A percentile compares a stretch with the other conserved stretches of the same genome.
phyloP scores from a whole-genome alignment of 2,888 invertebrate species.

The Onchidella celtica region DNA sequence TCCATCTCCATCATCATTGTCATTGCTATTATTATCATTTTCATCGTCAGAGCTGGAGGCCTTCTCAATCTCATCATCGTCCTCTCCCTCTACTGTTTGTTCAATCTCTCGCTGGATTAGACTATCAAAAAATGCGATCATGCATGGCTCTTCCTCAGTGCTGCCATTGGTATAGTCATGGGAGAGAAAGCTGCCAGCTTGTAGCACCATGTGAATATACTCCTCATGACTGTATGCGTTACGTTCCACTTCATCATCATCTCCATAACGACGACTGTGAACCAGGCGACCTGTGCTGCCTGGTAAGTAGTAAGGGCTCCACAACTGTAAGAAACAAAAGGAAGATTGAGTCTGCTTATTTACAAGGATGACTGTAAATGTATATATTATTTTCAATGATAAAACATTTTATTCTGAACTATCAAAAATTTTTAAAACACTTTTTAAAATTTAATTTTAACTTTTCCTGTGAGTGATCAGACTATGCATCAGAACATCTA shows the following conservation, averaged over 20 bases:
- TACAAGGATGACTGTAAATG: too few relatives aligned
- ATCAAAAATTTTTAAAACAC: too few relatives aligned
- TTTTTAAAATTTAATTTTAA: too few relatives aligned
- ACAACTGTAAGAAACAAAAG: slow-evolving; percentile 83
- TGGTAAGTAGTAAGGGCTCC: slow-evolving; percentile 88
- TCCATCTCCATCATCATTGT: slow-evolving; percentile 52
- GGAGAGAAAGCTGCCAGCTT: slow-evolving; percentile 87
- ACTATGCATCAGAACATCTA: too few relatives aligned
- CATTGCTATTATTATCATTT: slow-evolving; percentile 56
- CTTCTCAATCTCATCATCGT: slow-evolving; percentile 4
- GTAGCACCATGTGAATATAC: slow-evolving; percentile 90
- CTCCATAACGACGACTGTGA: slow-evolving; percentile 39
- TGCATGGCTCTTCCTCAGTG: slow-evolving; percentile 93
- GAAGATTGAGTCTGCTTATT: not conserved
- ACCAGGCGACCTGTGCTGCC: slow-evolving; percentile 44
- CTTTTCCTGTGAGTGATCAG: too few relatives aligned
- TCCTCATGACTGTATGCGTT: slow-evolving; percentile 84
- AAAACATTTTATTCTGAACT: too few relatives aligned
- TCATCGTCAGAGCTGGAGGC: slow-evolving; percentile 8
- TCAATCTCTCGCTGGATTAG: slow-evolving; percentile 94
- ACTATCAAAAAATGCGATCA: slow-evolving; percentile 98
- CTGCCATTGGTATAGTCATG: slow-evolving; percentile 94
- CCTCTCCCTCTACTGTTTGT: slow-evolving; percentile 11
- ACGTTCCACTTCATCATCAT: slow-evolving; percentile 58
- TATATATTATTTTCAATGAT: too few relatives aligned